phyloP scores from a whole-genome alignment of 1,140 invertebrate species.

The Popillia japonica region DNA sequence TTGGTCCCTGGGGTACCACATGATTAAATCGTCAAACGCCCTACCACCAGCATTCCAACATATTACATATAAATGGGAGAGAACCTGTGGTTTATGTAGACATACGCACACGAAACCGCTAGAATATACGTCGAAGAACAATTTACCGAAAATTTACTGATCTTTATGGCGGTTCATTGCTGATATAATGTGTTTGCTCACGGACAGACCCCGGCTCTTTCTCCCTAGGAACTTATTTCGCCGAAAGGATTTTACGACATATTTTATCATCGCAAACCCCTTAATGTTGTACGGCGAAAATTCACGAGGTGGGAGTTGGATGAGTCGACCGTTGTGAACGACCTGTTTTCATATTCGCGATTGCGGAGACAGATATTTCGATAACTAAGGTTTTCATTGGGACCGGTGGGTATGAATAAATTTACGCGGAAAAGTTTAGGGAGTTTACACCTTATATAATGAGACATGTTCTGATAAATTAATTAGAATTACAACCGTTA shows the following conservation, averaged over 20 bases:
- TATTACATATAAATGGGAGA: not conserved
- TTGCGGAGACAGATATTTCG: no score
- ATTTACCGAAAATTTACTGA: not conserved
- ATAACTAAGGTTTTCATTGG: no score
- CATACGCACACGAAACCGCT: not conserved
- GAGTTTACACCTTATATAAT: no score
- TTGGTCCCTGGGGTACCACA: not conserved
- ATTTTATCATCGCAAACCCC: not conserved
- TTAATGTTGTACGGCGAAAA: not conserved
- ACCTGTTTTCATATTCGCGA: no score
- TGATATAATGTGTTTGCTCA: not conserved
- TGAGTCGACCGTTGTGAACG: no score
- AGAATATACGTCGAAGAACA: not conserved
- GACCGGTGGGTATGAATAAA: no score
- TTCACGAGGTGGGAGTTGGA: not conserved
- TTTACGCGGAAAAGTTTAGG: no score
- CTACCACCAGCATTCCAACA: not conserved
- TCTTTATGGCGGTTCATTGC: constrained; percentile 1
- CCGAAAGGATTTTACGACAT: constrained; percentile 3
- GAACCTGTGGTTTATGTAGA: not conserved
- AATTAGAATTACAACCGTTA: no score
- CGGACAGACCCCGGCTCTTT: not conserved
- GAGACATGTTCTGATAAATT: no score
- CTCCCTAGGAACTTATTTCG: not conserved
- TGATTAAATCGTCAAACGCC: not conserved